Conservation (phyloP, 1,140 invertebrate genomes). For the Thaumatotibia leucotreta region DNA sequence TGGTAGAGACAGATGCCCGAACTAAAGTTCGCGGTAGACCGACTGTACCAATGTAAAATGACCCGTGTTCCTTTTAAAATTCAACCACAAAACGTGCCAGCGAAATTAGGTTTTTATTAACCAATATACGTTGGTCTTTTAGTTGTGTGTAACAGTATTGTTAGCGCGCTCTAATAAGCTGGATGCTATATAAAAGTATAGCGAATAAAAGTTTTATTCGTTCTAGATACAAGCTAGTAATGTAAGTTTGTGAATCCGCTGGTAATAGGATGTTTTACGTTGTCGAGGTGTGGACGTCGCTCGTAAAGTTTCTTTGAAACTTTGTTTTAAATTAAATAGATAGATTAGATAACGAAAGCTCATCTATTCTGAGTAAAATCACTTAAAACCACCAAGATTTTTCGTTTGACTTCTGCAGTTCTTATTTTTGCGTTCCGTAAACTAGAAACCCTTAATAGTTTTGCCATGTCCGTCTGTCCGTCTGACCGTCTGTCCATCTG, state of each 20-base stretch:
- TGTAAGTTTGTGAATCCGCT: background rate
- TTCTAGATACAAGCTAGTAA: background rate
- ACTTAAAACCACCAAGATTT: too few relatives aligned
- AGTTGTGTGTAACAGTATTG: background rate
- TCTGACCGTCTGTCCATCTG: too few relatives aligned
- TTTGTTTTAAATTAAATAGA: background rate
- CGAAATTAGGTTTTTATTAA: background rate
- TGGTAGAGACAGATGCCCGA: too few relatives aligned
- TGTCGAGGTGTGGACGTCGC: background rate
- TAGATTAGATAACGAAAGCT: too few relatives aligned
- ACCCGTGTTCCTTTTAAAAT: background rate
- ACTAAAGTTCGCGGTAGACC: too few relatives aligned
- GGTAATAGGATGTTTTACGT: background rate
- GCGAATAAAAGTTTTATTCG: background rate
- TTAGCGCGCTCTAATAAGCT: background rate
- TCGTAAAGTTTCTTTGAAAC: background rate
- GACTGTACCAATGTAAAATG: background rate
- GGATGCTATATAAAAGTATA: background rate
- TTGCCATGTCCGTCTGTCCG: too few relatives aligned
- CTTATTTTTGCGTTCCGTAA: too few relatives aligned
- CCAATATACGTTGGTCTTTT: background rate
- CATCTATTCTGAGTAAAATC: too few relatives aligned
- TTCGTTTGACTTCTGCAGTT: too few relatives aligned
- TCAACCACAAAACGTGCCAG: background rate
- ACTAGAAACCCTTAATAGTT: too few relatives aligned